Conservation (phyloP, 2,113 vertebrate species). For the Podarcis raffonei region DNA sequence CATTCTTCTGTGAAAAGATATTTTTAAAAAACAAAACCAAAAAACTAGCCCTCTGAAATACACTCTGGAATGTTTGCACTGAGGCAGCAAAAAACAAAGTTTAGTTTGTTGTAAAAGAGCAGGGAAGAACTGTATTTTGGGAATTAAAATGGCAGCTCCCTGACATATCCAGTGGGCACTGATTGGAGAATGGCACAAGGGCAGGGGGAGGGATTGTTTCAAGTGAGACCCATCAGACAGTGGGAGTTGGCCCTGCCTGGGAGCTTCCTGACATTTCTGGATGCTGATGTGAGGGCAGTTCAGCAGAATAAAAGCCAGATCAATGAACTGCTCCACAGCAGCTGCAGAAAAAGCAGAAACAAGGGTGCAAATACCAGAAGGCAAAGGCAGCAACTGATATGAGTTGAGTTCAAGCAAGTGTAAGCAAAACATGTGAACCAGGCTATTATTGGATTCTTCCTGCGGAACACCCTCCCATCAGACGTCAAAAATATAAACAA, state of each 20-base stretch:
- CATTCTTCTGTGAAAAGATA: not conserved
- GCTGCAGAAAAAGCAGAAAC: too few species aligned
- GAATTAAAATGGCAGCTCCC: not conserved
- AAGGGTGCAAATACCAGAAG: too few species aligned
- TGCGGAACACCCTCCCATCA: too few species aligned
- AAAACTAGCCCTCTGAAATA: not conserved
- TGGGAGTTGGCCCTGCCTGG: not conserved
- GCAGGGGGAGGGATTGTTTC: not conserved
- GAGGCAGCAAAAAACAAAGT: not conserved
- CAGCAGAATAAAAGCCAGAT: not conserved
- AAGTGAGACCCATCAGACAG: not conserved
- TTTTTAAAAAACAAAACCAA: not conserved
- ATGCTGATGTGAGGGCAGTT: not conserved
- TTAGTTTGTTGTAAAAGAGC: not conserved
- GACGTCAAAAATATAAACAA: too few species aligned
- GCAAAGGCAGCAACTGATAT: too few species aligned
- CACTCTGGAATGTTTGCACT: not conserved
- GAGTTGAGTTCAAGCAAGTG: too few species aligned
- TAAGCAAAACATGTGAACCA: too few species aligned
- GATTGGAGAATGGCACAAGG: not conserved
- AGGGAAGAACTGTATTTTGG: not conserved
- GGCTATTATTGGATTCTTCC: too few species aligned
- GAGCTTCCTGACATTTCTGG: not conserved
- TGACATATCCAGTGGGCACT: not conserved
- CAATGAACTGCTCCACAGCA: not conserved